A percentile compares a stretch with the other conserved stretches of the same genome.
phyloP scores from a whole-genome alignment of 1,140 invertebrate species.

The Micrasema longulum region DNA sequence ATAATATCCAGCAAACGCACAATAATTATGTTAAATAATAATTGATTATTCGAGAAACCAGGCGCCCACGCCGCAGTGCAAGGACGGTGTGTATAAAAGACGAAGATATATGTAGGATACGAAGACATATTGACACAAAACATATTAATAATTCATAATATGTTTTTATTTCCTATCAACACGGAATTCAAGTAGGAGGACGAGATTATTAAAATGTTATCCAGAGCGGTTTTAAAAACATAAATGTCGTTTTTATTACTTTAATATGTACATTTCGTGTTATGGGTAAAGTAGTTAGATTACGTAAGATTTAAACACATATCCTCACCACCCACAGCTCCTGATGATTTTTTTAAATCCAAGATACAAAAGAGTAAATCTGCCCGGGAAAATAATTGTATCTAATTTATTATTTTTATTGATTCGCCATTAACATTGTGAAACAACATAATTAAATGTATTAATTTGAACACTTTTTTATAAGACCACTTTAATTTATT shows the following conservation, averaged over 20 bases:
- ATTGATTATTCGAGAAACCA: slow-evolving; percentile 18
- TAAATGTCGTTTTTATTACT: slow-evolving; percentile 16
- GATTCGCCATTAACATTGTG: too few species aligned
- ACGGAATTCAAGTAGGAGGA: not conserved
- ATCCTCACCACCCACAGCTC: too few species aligned
- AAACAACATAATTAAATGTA: too few species aligned
- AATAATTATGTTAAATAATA: slow-evolving; percentile 25
- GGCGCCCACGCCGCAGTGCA: slow-evolving; percentile 10
- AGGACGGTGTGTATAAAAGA: not conserved
- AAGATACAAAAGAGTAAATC: too few species aligned
- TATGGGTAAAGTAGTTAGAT: too few species aligned
- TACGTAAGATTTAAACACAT: too few species aligned
- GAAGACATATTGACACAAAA: slow-evolving; percentile 10
- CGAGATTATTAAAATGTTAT: too few species aligned
- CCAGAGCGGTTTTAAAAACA: not conserved
- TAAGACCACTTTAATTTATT: too few species aligned
- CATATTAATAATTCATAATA: slow-evolving; percentile 28
- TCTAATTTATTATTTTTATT: too few species aligned
- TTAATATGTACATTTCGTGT: not conserved
- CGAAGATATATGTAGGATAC: slow-evolving; percentile 1
- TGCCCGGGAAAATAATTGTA: too few species aligned
- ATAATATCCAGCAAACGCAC: slow-evolving; percentile 1
- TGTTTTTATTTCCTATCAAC: not conserved
- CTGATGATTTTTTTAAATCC: too few species aligned
- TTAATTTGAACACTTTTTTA: too few species aligned